Base-by-base conservation (phyloP, 2,888 invertebrate genomes). In the Maniola hyperantus region DNA sequence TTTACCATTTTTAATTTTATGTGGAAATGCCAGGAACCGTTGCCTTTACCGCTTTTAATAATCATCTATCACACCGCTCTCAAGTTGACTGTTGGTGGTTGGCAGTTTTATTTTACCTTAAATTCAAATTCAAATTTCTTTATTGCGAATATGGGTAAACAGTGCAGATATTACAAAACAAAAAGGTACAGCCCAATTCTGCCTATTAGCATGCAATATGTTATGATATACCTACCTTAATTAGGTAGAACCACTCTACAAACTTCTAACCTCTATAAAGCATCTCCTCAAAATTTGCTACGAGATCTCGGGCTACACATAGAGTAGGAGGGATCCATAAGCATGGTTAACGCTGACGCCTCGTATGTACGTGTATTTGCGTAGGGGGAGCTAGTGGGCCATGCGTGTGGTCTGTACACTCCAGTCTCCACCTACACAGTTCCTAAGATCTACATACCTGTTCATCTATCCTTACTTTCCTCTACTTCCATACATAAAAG, bases 371-470 rank as follows among this genome's bases (percentile, higher is more conserved):
- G 70, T 77, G 72, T 89, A 85, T 88, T 90, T 90, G 88, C 83
- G 78, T 82, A 83, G 84, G 83, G 83, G 81, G 81, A 76, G 78
- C 80, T 80, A 78, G 79, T 76, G 79, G 75, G 76, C 80, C 79
- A 74, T 79, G 88, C 79, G 91, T 91, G 91, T 90, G 91, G 91
- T 91, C 91, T n/a, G 6, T 13, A 54, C 26, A 10, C 51, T 78
- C 78, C 5, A 57, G 34, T 6, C 54, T 78, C 78, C 74, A 70
- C 75, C 75, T 72, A 80, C 77, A 75, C 42, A 10, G 13, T 50
- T 36, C 36, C 20, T 20, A 51, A 36, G 34, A 15, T 36, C 55
- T 55, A 36, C 36, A n/a, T 54, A 54, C 54, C 15, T 8, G 13
- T 50, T 4, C n/a, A 50, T 50, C 50, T 50, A 20, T n/a, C 34